A percentile compares a stretch with the other conserved stretches of the same genome.
Evolutionary conservation across 2,888 invertebrate genomes (phyloP).

Genomic region (Anthrax anthrax): DNA sequence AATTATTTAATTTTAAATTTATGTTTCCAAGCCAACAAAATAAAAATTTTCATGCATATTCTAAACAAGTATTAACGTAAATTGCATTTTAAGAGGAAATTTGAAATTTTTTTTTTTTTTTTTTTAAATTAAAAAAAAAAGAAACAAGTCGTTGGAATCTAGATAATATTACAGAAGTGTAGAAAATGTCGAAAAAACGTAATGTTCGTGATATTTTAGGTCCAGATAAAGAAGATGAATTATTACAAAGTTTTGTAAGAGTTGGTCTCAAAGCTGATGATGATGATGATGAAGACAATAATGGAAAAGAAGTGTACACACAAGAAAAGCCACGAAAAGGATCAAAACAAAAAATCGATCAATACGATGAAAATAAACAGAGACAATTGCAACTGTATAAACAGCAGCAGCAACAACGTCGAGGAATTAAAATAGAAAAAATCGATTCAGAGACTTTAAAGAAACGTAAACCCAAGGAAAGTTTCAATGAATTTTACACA

Average conservation of each 20-base stretch:
- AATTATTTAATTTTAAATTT: too few species aligned
- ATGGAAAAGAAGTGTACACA: neutral
- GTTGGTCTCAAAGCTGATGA: slow-evolving; percentile 47
- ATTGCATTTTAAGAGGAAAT: too few species aligned
- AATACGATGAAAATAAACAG: neutral
- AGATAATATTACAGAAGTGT: too few species aligned
- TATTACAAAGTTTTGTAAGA: slow-evolving; percentile 65
- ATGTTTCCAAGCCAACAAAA: too few species aligned
- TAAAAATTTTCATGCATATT: too few species aligned
- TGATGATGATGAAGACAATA: slow-evolving; percentile 30
- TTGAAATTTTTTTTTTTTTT: neutral
- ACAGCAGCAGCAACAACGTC: too few species aligned
- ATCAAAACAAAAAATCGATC: neutral
- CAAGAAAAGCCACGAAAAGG: neutral
- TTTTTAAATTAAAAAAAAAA: neutral
- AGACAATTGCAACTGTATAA: neutral
- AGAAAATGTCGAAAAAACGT: slow-evolving; percentile 27
- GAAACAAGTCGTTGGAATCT: too few species aligned
- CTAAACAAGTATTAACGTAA: too few species aligned
- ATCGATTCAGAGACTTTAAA: slow-evolving; percentile 23
- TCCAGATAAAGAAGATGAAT: slow-evolving; percentile 54
- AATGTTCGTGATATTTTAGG: slow-evolving; percentile 48
- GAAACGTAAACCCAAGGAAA: slow-evolving; percentile 28
- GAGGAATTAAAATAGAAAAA: neutral
- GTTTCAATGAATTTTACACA: slow-evolving; percentile 64